A percentile compares a stretch with the other conserved stretches of the same genome.
Evolutionary conservation across 2,797 vertebrate genomes (phyloP).

Genomic region (Danio choprae): DNA sequence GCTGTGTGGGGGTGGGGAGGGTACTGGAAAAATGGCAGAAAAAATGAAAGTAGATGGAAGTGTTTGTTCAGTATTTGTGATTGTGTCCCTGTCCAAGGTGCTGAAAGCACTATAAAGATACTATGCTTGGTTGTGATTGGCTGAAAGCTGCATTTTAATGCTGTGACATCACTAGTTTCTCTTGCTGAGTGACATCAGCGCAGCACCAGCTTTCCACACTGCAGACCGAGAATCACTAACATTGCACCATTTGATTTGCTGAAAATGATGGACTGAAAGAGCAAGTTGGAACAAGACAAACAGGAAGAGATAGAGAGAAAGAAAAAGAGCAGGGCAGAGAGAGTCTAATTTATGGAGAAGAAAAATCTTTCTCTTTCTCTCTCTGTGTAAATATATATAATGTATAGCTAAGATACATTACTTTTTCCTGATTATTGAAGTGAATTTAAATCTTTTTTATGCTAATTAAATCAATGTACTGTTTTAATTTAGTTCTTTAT

Average conservation of each 20-base stretch:
- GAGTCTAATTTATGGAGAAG: slow-evolving; percentile 14
- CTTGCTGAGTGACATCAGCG: slow-evolving; percentile 29
- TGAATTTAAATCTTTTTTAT: background rate
- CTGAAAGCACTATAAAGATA: slow-evolving; percentile 35
- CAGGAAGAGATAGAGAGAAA: slow-evolving; percentile 10
- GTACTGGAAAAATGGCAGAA: background rate
- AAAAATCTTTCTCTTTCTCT: background rate
- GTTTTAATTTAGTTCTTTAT: too few species aligned
- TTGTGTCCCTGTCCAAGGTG: slow-evolving; percentile 43
- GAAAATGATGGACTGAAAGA: slow-evolving; percentile 27
- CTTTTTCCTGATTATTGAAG: background rate
- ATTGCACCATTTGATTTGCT: slow-evolving; percentile 21
- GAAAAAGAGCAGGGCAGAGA: slow-evolving; percentile 1
- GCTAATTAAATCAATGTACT: too few species aligned
- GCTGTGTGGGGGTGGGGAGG: slow-evolving; percentile 19
- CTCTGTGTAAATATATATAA: too few species aligned
- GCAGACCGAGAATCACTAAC: slow-evolving; percentile 12
- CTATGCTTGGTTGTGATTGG: slow-evolving; percentile 24
- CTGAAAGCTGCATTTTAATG: slow-evolving; percentile 9
- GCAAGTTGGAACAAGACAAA: background rate
- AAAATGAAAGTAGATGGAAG: background rate
- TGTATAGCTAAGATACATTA: background rate
- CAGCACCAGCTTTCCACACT: slow-evolving; percentile 29
- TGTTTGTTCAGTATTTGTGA: background rate
- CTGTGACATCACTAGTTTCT: slow-evolving; percentile 22